Base-by-base conservation (phyloP, 2,797 vertebrate genomes). In the Vultur gryphus region DNA sequence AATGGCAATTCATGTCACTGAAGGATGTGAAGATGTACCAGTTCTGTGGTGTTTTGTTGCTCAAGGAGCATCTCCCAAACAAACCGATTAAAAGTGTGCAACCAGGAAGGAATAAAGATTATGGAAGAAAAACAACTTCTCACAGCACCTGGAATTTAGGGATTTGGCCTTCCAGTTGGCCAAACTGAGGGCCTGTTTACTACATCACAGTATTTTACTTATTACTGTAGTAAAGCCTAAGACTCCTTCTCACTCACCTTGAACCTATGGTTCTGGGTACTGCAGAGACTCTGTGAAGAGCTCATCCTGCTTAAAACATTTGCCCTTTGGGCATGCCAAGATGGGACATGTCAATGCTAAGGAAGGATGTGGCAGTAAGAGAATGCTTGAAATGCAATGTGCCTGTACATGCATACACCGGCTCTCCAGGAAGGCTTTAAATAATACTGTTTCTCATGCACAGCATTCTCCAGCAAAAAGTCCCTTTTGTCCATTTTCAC, bases 341-440 rank as follows among this genome's bases (percentile, higher is more conserved):
- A 41, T 37, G 31, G 62, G 39, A 80, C 35, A 80, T 13, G 31
- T n/a, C 41, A 54, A 8, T 44, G 64, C n/a, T 17, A 10, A 52
- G 62, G 41, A 70, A 91, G 18, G 67, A 58, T 14, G 31, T 58
- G 31, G 51, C 79, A 17, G 7, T 35, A 57, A 52, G 46, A 75
- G 31, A 75, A 51, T 8, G 39, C 37, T 29, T 86, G 85, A 76
- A 89, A 71, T 4, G 13, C 39, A 37, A 1, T 16, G 21, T 28
- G 21, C 20, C 46, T 49, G 18, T 67, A 58, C 16, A 7, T 12
- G 9, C 29, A 52, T 7, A 65, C 24, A 43, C 4, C 0, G 0
- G 25, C 21, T 89, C 24, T 79, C 16, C 15, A 23, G 28, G 23
- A 62, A 58, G n/a, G 21, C 58, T 87, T 76, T 62, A 57, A 71